phyloP scores from a whole-genome alignment of 1,140 invertebrate genomes.

The Cyclargus thomasi region DNA sequence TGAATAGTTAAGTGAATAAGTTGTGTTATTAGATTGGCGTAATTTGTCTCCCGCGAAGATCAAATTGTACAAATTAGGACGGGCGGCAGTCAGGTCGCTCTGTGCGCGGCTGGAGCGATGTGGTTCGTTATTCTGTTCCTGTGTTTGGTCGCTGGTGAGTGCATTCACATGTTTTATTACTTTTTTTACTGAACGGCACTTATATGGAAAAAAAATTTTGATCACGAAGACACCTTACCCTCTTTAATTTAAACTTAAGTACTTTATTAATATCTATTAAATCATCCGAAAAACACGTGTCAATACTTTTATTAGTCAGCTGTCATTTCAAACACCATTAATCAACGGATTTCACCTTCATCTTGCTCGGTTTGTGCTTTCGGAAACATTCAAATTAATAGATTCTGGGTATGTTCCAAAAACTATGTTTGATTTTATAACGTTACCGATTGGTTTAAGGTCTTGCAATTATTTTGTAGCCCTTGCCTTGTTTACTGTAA shows the following conservation, averaged over 20 bases:
- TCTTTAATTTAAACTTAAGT: not conserved
- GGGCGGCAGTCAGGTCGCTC: conserved; percentile 39
- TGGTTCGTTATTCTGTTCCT: conserved; percentile 36
- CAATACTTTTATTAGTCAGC: not conserved
- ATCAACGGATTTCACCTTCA: conserved; percentile 24
- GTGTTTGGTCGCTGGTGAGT: conserved; percentile 49
- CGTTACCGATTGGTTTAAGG: not conserved
- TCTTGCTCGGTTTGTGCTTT: conserved; percentile 20
- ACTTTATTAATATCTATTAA: not conserved
- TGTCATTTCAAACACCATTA: conserved; percentile 17
- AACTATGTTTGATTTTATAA: not conserved
- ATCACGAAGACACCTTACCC: not conserved
- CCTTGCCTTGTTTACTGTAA: not conserved
- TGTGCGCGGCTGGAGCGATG: conserved; percentile 31
- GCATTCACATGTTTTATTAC: not conserved
- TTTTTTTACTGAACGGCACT: not conserved
- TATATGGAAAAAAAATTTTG: no score
- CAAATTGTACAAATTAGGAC: conserved; percentile 46
- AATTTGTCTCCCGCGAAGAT: conserved; percentile 42
- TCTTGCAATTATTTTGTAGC: not conserved
- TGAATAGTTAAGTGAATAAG: not conserved
- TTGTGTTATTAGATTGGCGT: conserved; percentile 21
- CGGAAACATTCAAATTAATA: conserved; percentile 28
- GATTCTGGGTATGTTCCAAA: conserved; percentile 31
- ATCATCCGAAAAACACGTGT: not conserved